Base-by-base conservation (phyloP, 2,888 invertebrate species). In the Linnaemya vulpina region DNA sequence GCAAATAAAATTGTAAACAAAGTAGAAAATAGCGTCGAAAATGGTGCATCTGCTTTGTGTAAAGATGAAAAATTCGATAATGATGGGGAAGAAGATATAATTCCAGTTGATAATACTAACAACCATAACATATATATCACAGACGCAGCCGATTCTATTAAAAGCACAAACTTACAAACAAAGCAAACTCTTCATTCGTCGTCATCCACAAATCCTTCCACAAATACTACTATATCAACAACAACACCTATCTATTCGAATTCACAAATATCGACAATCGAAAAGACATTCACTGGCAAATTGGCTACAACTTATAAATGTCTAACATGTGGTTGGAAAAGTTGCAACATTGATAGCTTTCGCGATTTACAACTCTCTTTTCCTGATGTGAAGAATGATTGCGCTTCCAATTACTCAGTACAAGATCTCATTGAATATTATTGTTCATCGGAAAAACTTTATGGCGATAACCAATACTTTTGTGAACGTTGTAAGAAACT, bases 381-480 rank as follows among this genome's bases (percentile, higher is more conserved):
- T 92, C 96, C 96, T 0, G 95, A 95, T 65, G 91, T 91, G 55
- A 92, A 92, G 83, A 91, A 90, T 55, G 92, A 92, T 38, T 91
- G 91, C 75, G 91, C 90, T 76, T 90, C 89, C 68, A 92, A 91
- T 76, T 94, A 95, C 88, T 94, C 94, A 43, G 95, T 97, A n/a
- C 96, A 97, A 90, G 95, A 95, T 87, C 93, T 97, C 0, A 93
- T 97, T 17, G 95, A 96, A 87, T 96, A 94, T 89, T 97, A 96
- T 90, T 94, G 96, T 87, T 94, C 95, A 22, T 95, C 96, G 1
- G 97, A 98, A 90, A 94, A 94, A 75, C 92, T 98, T 43, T 94
- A 95, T 1, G 97, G 96, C 0, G 97, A 97, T 73, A 97, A 98
- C 90, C 94, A 95, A 92, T 98, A 97, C 91, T 94, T 94, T 87